Evolutionary conservation across 2,888 invertebrate species (phyloP).

Genomic region (Drosophila borealis): DNA sequence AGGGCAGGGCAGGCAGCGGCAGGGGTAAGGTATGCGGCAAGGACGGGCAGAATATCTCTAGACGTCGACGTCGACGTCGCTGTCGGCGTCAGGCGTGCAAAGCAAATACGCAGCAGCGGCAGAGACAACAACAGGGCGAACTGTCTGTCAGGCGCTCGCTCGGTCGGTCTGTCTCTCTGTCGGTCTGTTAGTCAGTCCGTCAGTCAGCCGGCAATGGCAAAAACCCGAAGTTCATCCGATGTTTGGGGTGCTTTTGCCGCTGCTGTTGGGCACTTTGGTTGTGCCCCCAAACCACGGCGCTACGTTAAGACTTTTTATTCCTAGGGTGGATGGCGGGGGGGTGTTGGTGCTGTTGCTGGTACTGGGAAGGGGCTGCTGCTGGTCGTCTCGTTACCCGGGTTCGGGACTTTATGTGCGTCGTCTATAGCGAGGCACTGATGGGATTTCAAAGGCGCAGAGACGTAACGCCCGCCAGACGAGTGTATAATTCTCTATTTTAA

Average conservation of each 20-base stretch:
- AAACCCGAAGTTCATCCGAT: conserved; percentile 62
- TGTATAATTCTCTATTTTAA: conserved; percentile 42
- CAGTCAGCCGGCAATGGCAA: conserved; percentile 19
- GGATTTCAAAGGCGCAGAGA: conserved; percentile 50
- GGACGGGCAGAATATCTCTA: conserved; percentile 64
- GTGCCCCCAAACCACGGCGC: conserved; percentile 35
- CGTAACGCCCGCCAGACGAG: conserved; percentile 58
- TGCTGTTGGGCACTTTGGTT: conserved; percentile 40
- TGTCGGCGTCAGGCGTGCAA: conserved; percentile 67
- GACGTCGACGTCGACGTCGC: conserved; percentile 24
- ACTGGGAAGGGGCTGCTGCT: conserved; percentile 12
- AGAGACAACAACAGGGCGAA: conserved; percentile 34
- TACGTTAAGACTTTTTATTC: conserved; percentile 41
- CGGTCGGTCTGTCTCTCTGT: conserved; percentile 10
- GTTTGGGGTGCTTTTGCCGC: conserved; percentile 65
- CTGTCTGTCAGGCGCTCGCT: conserved; percentile 14
- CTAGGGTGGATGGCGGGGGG: conserved; percentile 1
- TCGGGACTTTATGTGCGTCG: conserved; percentile 27
- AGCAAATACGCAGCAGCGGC: conserved; percentile 61
- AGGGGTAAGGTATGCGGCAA: conserved; percentile 37
- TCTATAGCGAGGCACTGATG: conserved; percentile 53
- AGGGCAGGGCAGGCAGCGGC: conserved; percentile 15
- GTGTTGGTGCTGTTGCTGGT: background rate
- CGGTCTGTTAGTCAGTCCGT: conserved; percentile 10
- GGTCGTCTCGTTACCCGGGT: conserved; percentile 21